A percentile compares a stretch with the other conserved stretches of the same genome.
These are phyloP conservation scores for Buathra laborator DNA, from an alignment of 2,888 invertebrate genomes.

Conservation along the genomic window DNA sequence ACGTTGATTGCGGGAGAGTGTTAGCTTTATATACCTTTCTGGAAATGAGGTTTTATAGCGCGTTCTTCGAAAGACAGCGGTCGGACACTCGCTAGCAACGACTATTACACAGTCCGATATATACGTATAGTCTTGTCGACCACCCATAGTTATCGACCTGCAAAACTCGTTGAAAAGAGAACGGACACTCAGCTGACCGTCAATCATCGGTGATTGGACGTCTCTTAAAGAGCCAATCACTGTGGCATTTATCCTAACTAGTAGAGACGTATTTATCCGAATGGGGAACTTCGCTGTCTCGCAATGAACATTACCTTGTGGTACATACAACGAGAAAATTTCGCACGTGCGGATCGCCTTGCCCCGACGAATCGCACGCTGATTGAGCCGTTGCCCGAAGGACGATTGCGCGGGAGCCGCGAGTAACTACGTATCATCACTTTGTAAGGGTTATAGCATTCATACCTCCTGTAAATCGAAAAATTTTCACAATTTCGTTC, in stretches of 20 bases:
- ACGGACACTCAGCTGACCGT: neutral
- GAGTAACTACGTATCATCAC: slow-evolving; percentile 20
- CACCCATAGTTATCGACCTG: neutral
- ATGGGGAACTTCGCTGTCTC: neutral
- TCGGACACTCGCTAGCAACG: neutral
- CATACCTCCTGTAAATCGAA: neutral
- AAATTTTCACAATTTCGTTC: slow-evolving; percentile 24
- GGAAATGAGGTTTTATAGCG: slow-evolving; percentile 53
- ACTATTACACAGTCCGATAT: neutral
- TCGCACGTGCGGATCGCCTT: neutral
- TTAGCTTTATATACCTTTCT: slow-evolving; percentile 29
- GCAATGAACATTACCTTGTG: neutral
- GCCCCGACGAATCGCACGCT: neutral
- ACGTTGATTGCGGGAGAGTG: slow-evolving; percentile 8
- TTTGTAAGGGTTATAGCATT: neutral
- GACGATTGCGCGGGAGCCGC: slow-evolving; percentile 24
- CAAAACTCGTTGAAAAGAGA: slow-evolving; percentile 4
- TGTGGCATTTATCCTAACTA: slow-evolving; percentile 14
- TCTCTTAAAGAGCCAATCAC: slow-evolving; percentile 19
- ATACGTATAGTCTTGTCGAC: neutral
- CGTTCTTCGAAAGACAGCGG: slow-evolving; percentile 35
- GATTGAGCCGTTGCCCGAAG: slow-evolving; percentile 27
- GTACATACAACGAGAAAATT: slow-evolving; percentile 8
- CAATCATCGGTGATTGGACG: slow-evolving; percentile 18
- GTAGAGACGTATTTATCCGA: neutral